Conservation (phyloP, 2,797 vertebrate genomes). For the Trachops cirrhosus region DNA sequence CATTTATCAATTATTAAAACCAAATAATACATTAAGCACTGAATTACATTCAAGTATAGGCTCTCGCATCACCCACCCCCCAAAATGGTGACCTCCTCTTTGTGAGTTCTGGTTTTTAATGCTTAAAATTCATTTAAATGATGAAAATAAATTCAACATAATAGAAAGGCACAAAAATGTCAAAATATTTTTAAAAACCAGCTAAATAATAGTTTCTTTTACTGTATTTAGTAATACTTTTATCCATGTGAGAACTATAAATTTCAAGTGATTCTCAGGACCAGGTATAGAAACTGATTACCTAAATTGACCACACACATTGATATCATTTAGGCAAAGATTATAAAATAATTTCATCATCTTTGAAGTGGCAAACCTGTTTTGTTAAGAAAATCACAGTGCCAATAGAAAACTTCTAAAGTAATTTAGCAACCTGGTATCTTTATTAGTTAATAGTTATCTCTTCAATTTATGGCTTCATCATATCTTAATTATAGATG, state of each 20-base stretch:
- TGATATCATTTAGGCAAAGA: conserved; percentile 19
- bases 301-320: neutral
- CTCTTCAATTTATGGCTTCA: neutral
- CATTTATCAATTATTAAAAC: neutral
- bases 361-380: neutral
- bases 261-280: neutral
- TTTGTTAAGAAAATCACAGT: neutral
- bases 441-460: neutral
- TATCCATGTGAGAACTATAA: neutral
- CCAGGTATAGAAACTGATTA: neutral
- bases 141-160: neutral
- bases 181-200: neutral
- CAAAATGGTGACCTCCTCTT: neutral
- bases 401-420: neutral
- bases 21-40: neutral
- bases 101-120: neutral
- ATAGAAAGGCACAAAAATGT: neutral
- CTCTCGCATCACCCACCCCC: neutral
- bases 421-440: neutral
- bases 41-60: neutral
- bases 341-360: conserved; percentile 14
- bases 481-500: neutral
- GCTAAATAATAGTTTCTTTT: neutral
- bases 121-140: neutral
- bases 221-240: neutral